phyloP scores from a whole-genome alignment of 92 coral and sea anemone genomes.

The Epizoanthus fatuus region DNA sequence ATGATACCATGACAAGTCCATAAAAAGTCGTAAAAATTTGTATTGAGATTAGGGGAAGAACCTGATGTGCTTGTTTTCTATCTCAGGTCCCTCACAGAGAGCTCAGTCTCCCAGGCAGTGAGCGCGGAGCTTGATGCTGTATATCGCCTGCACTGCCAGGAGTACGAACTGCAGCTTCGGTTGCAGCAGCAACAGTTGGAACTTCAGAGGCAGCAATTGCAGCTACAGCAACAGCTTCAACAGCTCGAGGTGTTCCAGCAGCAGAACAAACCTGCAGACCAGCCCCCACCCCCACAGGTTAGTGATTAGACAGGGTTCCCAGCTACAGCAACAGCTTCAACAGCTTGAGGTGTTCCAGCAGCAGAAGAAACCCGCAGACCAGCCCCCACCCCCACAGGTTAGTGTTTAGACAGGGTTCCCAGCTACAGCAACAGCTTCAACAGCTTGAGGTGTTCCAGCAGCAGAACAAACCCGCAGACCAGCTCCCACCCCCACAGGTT shows the following conservation, averaged over 20 bases:
- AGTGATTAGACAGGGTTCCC: not conserved
- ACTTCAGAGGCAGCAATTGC: constrained; percentile 92
- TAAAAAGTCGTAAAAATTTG: too few relatives aligned
- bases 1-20: too few relatives aligned
- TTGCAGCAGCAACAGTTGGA: constrained; percentile 93
- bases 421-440: constrained; percentile 94
- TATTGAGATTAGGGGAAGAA: too few relatives aligned
- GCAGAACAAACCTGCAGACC: constrained; percentile 49
- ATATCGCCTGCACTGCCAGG: constrained; percentile 86
- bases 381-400: too few relatives aligned
- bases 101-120: constrained; percentile 75
- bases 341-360: too few relatives aligned
- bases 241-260: constrained; percentile 86
- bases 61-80: not conserved
- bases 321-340: too few relatives aligned
- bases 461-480: constrained; percentile 49
- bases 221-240: constrained; percentile 95
- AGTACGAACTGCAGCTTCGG: constrained; percentile 90
- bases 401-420: not conserved
- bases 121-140: constrained; percentile 90
- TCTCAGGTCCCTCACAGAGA: constrained; percentile 82
- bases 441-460: constrained; percentile 86
- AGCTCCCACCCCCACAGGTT: constrained; percentile 5
- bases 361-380: too few relatives aligned
- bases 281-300: constrained; percentile 4